Evolutionary conservation across 2,113 vertebrate genomes (phyloP), one percentile per base, ranked within the genome.

Genomic region (Pogona vitticeps): DNA sequence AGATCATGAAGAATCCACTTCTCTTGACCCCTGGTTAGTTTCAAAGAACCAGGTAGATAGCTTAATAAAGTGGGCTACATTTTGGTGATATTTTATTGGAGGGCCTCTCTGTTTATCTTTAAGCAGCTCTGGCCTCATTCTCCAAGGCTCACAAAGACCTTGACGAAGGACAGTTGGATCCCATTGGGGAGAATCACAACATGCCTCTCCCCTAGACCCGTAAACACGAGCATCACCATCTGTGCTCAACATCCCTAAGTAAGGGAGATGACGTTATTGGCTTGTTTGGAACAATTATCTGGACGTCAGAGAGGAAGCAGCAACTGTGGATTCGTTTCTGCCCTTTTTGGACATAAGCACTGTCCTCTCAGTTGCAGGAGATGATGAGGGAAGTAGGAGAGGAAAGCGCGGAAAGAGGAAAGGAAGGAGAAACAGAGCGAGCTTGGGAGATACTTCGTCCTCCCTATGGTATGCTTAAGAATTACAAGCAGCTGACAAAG

Each of bases 251-350:
- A 68, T 68, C 23, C n/a, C 23, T 58, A 36, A 1, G 5, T 21
- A 33, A 68, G 63, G 40, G 8, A 83, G 36, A 21, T 61, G 12
- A 86, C 77, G 6, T 40, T 70, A 85, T 56, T 80, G n/a, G n/a
- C n/a, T n/a, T n/a, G 79, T 79, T 73, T 89, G 28, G 40, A 92
- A 85, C 9, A 81, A 15, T 36, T 88, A 31, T 85, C 1, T 23
- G 36, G 3, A 36, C 87, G 89, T 88, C 33, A 52, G 65, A 68
- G 42, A 40, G 87, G 80, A 87, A 82, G 61, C 75, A 91, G 80
- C 28, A 7, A 26, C 83, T 3, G 38, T 6, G 56, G 82, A 1
- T 13, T 31, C 77, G 67, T 82, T 86, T 89, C 86, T 80, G 63
- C 28, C 76, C 21, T 77, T 65, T 63, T 40, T 0, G 0, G 31